Conservation (phyloP, 2,113 vertebrate genomes). For the Pogonocichla stellata region DNA sequence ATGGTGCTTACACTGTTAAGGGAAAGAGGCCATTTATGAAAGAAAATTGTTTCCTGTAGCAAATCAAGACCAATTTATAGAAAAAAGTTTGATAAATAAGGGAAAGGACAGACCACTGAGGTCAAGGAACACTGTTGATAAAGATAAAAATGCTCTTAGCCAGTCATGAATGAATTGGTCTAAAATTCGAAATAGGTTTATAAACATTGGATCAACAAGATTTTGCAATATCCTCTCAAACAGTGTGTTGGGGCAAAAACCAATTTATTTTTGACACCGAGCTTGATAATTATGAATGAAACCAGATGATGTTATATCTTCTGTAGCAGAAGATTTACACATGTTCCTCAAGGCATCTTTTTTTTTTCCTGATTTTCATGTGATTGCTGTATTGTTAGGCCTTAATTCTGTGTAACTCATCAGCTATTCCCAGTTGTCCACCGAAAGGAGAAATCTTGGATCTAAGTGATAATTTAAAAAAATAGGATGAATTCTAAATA, state of each 20-base stretch:
- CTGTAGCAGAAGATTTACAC: background rate
- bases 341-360: fast-evolving
- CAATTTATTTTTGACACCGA: background rate
- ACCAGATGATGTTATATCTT: background rate
- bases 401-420: background rate
- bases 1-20: background rate
- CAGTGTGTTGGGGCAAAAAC: background rate
- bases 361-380: background rate
- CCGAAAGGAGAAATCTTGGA: background rate
- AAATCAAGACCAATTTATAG: background rate
- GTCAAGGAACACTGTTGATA: background rate
- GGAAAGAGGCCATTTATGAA: background rate
- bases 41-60: background rate
- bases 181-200: background rate
- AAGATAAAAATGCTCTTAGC: background rate
- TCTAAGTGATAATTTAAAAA: background rate
- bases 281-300: background rate
- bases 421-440: background rate
- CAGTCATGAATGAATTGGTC: background rate
- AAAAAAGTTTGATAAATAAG: background rate
- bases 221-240: background rate
- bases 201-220: background rate
- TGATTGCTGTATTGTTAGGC: background rate
- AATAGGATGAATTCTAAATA: background rate
- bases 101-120: background rate